These are phyloP conservation scores for Nomia melanderi DNA, from an alignment of 1,140 invertebrate species.

Conservation along the genomic window DNA sequence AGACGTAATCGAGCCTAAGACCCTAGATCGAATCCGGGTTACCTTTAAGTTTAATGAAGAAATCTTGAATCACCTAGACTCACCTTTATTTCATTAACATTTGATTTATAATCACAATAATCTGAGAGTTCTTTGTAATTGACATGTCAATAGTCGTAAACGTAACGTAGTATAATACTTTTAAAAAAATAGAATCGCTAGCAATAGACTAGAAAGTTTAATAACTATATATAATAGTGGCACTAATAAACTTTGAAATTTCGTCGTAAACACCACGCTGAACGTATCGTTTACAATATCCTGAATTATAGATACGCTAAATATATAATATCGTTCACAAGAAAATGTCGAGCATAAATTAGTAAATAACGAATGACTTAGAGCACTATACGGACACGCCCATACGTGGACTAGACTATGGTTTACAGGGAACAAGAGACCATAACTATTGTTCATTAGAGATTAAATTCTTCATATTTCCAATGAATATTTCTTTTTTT, in stretches of 20 bases:
- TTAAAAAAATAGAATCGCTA: slow-evolving; percentile 69
- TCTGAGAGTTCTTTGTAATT: slow-evolving; percentile 64
- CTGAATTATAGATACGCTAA: slow-evolving; percentile 20
- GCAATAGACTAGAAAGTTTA: slow-evolving; percentile 65
- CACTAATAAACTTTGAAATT: slow-evolving; percentile 56
- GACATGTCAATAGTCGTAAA: slow-evolving; percentile 66
- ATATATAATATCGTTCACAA: slow-evolving; percentile 4
- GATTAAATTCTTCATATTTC: slow-evolving; percentile 17
- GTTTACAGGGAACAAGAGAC: slow-evolving; percentile 30
- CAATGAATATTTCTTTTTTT: background rate
- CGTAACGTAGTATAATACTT: slow-evolving; percentile 59
- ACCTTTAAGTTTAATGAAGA: background rate
- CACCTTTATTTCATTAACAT: slow-evolving; percentile 68
- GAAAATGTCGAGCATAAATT: slow-evolving; percentile 47
- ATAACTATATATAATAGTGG: slow-evolving; percentile 51
- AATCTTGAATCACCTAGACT: slow-evolving; percentile 50
- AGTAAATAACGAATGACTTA: slow-evolving; percentile 56
- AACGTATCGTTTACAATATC: slow-evolving; percentile 31
- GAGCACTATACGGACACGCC: slow-evolving; percentile 35
- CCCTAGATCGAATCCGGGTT: background rate
- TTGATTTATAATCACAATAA: slow-evolving; percentile 69
- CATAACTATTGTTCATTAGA: background rate
- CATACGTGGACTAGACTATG: slow-evolving; percentile 57
- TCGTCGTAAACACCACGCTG: background rate
- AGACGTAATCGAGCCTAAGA: background rate